These are phyloP conservation scores for Coptodon bakossiorum DNA, from an alignment of 2,113 vertebrate species.

Conservation along the genomic window DNA sequence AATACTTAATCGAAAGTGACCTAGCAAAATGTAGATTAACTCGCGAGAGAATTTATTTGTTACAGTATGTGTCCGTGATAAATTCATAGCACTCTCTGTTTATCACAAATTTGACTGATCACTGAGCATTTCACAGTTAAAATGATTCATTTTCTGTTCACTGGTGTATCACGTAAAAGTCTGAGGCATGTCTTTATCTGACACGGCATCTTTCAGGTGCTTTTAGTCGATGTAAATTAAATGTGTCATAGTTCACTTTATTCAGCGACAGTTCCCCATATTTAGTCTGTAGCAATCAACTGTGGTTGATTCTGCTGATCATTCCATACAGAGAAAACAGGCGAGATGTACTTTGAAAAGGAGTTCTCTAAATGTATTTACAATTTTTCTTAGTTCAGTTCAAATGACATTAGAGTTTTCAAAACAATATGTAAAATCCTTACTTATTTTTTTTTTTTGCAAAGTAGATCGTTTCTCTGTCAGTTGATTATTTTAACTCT, in stretches of 20 bases:
- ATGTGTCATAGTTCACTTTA: neutral
- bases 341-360: neutral
- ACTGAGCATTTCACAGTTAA: conserved; percentile 6
- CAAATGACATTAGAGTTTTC: neutral
- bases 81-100: conserved; percentile 17
- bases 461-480: neutral
- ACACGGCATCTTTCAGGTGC: neutral
- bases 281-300: neutral
- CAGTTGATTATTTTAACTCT: neutral
- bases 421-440: neutral
- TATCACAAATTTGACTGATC: conserved; percentile 31
- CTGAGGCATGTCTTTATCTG: neutral
- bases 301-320: neutral
- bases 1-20: conserved; percentile 52
- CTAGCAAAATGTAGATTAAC: conserved; percentile 54
- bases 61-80: conserved; percentile 36
- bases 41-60: conserved; percentile 41
- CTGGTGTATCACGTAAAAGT: neutral
- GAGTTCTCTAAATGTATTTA: neutral
- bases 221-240: neutral
- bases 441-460: neutral
- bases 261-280: neutral
- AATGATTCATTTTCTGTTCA: conserved; percentile 10
- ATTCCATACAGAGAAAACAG: neutral
- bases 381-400: neutral